Base-by-base conservation (phyloP, 2,888 invertebrate species). In the Agelastica alni region DNA sequence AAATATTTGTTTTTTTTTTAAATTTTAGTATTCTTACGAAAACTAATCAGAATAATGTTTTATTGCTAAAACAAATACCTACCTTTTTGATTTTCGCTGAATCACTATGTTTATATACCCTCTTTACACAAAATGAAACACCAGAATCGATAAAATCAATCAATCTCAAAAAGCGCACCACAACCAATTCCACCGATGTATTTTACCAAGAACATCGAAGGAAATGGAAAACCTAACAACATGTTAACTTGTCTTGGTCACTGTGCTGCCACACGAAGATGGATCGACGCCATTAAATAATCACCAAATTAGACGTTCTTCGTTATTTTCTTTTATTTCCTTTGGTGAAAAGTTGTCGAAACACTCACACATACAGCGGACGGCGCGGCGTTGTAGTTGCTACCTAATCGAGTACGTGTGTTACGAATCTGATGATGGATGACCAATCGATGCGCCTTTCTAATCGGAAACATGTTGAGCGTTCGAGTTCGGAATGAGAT, bases 211-310 rank as follows among this genome's bases (percentile, higher is more conserved):
- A 49, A 39, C 56, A 36, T 56, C 51, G 45, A 47, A 53, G 51
- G 56, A 51, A 56, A 53, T 45, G 52, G 53, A 53, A 56, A 52
- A 37, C 60, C 22, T 32, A 61, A 60, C 62, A 62, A 58, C 61
- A 56, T 62, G 61, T 65, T 64, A 60, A 63, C 63, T 64, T 61
- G 59, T 61, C 60, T 60, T 56, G 60, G 62, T 56, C 63, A 56
- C 58, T 63, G 59, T 49, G 45, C 59, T 49, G 53, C 62, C 56
- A 58, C 44, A 51, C 39, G 56, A 68, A 68, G 67, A 66, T 61
- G 62, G 65, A 67, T 68, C 53, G 62, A 61, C 54, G 60, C 64
- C 59, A 62, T 66, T 65, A 66, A 67, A 66, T 65, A 68, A 66
- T 68, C 62, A 65, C 65, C 59, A 58, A 62, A 62, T 66, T 63